Base-by-base conservation (phyloP, 1,140 invertebrate genomes). In the Drosophila arizonae region DNA sequence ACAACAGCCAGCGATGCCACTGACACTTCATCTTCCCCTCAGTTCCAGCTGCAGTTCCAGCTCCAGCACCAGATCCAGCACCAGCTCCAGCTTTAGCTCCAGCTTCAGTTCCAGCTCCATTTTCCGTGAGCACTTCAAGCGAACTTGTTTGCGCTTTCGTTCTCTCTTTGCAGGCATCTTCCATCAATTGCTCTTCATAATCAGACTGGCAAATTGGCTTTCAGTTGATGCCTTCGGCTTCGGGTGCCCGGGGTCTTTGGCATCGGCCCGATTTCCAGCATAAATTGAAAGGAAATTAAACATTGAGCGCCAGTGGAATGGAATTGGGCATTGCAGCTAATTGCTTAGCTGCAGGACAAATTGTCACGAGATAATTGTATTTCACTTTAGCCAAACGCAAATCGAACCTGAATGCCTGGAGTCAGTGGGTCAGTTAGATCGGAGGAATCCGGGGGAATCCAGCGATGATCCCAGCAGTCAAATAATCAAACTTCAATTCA, bases 201-300 rank as follows among this genome's bases (percentile, higher is more conserved):
- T 61, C 63, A 71, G 65, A 48, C 72, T 64, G 84, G 85, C 81
- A 84, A 78, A 89, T 88, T 88, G 84, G 80, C 79, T 88, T 81
- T 69, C 71, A 64, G 64, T 55, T 24, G 50, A 70, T 48, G 66
- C 64, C 51, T 67, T 60, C 41, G 55, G 70, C 57, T 52, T 15
- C 50, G 43, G 43, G 2, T 24, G 21, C 60, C 61, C 64, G 24
- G 39, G 39, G 9, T 51, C 21, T 8, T 26, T 26, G 11, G 30
- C 33, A 17, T 17, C n/a, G 41, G 15, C 6, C 41, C n/a, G 43
- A 79, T 84, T 87, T 77, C 51, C 62, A 87, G 79, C 79, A 90
- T 87, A 90, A 78, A 90, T 90, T 84, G 87, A 78, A 79, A 87
- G 87, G 87, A 90, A 90, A 90, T 90, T 90, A 90, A 90, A 86